A percentile compares a stretch with the other conserved stretches of the same genome.
Evolutionary conservation across 1,140 invertebrate genomes (phyloP).

Genomic region (Steinernema feltiae): DNA sequence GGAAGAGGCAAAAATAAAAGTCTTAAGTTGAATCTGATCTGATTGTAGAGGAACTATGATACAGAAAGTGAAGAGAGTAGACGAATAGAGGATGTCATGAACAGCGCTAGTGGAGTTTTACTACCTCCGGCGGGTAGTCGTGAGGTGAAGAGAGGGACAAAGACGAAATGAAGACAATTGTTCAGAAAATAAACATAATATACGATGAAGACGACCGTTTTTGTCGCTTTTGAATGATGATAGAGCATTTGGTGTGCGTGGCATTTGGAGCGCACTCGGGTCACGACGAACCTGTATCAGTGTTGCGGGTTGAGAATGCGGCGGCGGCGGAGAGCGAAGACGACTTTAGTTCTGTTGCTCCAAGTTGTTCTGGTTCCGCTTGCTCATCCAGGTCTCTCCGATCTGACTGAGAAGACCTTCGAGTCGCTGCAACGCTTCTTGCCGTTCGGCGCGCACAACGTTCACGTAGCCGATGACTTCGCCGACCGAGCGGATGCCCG

Average conservation of each 20-base stretch:
- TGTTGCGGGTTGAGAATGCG: background rate
- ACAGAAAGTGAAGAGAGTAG: background rate
- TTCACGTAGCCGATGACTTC: background rate
- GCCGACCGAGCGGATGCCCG: background rate
- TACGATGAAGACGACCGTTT: background rate
- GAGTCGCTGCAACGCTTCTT: background rate
- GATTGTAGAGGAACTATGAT: background rate
- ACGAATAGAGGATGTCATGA: background rate
- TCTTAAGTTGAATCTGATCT: background rate
- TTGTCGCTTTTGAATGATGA: background rate
- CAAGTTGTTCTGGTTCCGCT: background rate
- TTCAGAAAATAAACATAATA: background rate
- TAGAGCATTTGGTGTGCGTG: background rate
- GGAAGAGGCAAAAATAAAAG: background rate
- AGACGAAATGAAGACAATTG: background rate
- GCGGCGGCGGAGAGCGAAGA: background rate
- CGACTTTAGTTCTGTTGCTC: background rate
- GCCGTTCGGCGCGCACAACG: background rate
- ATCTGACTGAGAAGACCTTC: background rate
- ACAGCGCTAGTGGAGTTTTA: background rate
- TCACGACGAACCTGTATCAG: constrained; percentile 15
- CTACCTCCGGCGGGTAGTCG: background rate
- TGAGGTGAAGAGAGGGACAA: background rate
- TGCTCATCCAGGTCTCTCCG: background rate
- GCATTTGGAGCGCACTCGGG: background rate